Percentiles rank a stretch among this genome's conserved stretches.
These are phyloP conservation scores for Enoplolaimus lenunculus DNA, from an alignment of 2,888 invertebrate genomes.

Conservation along the genomic window DNA sequence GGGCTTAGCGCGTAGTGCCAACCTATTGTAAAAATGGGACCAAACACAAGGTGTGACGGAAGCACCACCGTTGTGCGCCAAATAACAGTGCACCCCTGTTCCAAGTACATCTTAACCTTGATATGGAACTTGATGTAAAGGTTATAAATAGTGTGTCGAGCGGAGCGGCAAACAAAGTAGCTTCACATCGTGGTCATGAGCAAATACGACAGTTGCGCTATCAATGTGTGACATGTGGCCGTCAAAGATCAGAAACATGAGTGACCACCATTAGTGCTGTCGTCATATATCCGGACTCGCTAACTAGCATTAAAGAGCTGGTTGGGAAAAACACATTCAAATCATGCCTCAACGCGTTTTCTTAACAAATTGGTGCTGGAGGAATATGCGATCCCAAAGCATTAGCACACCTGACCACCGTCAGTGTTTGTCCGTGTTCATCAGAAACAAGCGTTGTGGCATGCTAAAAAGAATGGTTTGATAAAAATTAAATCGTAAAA, in stretches of 20 bases:
- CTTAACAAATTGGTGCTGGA: too few relatives aligned
- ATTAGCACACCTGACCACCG: too few relatives aligned
- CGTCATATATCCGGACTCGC: background rate
- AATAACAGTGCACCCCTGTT: background rate
- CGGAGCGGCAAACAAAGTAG: background rate
- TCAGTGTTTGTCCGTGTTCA: too few relatives aligned
- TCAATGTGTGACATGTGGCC: background rate
- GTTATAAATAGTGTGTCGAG: background rate
- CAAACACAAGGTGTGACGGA: background rate
- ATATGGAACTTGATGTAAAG: background rate
- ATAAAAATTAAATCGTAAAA: too few relatives aligned
- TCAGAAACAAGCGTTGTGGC: too few relatives aligned
- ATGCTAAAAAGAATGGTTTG: too few relatives aligned
- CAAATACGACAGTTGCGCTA: background rate
- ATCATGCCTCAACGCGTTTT: too few relatives aligned
- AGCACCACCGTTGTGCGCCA: background rate
- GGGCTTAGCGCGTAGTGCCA: background rate
- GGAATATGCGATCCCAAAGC: too few relatives aligned
- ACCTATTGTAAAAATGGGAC: background rate
- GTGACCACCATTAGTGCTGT: too few relatives aligned
- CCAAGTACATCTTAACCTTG: background rate
- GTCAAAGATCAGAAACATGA: background rate
- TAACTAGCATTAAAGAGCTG: too few relatives aligned
- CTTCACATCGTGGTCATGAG: background rate
- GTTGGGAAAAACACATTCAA: too few relatives aligned